phyloP scores from a whole-genome alignment of 2,888 invertebrate genomes.

The Dryomyza anilis region DNA sequence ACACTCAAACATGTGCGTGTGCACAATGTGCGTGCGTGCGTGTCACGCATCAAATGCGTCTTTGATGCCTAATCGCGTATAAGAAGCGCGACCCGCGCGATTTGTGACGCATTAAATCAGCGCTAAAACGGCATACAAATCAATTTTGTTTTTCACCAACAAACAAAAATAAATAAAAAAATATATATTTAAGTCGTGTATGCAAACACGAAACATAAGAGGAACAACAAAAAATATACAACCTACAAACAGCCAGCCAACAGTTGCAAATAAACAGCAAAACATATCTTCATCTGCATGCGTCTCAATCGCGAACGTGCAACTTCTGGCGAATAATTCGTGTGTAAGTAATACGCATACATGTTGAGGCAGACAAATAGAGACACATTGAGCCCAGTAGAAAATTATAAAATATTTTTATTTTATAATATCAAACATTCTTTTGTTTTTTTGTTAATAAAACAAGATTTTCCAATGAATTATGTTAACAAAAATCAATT shows the following conservation, averaged over 20 bases:
- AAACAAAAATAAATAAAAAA: no score
- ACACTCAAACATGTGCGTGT: not conserved
- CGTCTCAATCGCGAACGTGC: not conserved
- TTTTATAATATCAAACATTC: no score
- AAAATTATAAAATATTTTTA: no score
- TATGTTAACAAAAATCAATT: no score
- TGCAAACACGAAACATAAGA: not conserved
- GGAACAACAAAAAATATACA: not conserved
- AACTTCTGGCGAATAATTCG: not conserved
- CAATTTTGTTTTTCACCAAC: no score
- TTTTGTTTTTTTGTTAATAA: no score
- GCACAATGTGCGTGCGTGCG: conserved; percentile 6
- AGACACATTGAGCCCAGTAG: no score
- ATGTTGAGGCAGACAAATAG: no score
- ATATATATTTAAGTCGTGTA: not conserved
- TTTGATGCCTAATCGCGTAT: conserved; percentile 33
- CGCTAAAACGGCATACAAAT: conserved; percentile 7
- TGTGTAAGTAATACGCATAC: conserved; percentile 22
- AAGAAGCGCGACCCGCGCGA: no score
- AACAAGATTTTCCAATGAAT: no score
- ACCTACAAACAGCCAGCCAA: not conserved
- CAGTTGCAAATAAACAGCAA: no score
- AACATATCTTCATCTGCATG: no score
- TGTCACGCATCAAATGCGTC: not conserved
- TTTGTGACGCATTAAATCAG: conserved; percentile 27